Evolutionary conservation across 2,888 invertebrate genomes (phyloP).

Genomic region (Rhamnusium bicolor): DNA sequence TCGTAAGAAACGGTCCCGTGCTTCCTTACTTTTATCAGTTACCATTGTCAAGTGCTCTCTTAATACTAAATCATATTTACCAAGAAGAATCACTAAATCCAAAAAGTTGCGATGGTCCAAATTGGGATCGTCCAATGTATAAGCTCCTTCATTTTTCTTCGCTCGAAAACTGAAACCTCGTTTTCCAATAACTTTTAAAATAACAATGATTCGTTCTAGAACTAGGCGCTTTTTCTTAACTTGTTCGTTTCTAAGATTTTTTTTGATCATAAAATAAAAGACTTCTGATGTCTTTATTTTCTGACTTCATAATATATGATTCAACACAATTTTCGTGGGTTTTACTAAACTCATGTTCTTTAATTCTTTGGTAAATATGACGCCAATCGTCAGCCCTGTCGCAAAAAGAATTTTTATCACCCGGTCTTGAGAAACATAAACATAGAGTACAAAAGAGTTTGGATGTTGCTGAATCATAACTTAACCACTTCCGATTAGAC

Average conservation of each 20-base stretch:
- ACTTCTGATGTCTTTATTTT: background rate
- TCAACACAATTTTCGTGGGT: slow-evolving; percentile 1
- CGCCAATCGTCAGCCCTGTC: background rate
- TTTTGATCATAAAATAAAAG: background rate
- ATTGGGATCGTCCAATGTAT: no score
- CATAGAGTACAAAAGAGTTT: slow-evolving; percentile 1
- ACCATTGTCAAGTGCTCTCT: slow-evolving; percentile 1
- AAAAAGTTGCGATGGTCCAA: no score
- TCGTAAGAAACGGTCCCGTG: slow-evolving; percentile 1
- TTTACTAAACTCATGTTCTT: background rate
- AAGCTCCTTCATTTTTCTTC: no score
- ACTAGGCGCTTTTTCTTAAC: background rate
- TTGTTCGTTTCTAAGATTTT: background rate
- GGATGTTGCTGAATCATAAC: background rate
- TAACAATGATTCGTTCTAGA: background rate
- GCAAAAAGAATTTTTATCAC: background rate
- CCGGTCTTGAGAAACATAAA: background rate
- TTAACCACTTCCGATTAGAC: background rate
- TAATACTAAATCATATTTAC: background rate
- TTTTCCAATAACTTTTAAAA: background rate
- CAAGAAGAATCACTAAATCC: no score
- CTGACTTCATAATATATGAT: background rate
- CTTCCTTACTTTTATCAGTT: background rate
- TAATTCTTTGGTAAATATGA: background rate
- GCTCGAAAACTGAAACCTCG: background rate